Evolutionary conservation across 2,888 invertebrate species (phyloP).

Genomic region (Brenthis daphne): DNA sequence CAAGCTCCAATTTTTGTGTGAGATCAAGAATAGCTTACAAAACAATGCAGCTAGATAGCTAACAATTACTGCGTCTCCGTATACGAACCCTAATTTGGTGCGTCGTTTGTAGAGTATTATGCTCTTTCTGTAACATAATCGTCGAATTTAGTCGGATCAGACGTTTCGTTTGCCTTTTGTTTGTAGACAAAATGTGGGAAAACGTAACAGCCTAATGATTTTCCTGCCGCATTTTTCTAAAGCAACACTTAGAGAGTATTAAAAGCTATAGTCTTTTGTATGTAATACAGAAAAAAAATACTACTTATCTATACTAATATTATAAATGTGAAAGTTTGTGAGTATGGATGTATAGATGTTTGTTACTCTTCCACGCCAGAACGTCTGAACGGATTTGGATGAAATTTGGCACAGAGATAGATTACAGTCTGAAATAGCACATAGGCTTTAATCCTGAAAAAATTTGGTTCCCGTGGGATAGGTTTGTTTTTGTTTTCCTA

Average conservation of each 20-base stretch:
- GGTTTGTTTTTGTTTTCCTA: no score
- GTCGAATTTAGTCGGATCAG: constrained; percentile 49
- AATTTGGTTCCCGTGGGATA: no score
- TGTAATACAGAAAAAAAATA: not conserved
- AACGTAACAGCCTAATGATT: constrained; percentile 41
- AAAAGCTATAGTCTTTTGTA: constrained; percentile 23
- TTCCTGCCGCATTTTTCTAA: constrained; percentile 34
- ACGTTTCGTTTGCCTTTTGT: constrained; percentile 48
- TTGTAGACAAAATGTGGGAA: constrained; percentile 37
- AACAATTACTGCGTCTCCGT: constrained; percentile 63
- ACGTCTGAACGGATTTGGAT: no score
- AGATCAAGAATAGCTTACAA: constrained; percentile 40
- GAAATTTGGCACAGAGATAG: no score
- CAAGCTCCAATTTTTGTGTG: constrained; percentile 6
- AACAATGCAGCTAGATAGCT: constrained; percentile 61
- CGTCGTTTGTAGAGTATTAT: constrained; percentile 48
- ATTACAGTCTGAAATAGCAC: no score
- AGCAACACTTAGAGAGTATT: constrained; percentile 30
- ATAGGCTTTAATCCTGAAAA: no score
- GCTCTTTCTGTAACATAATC: constrained; percentile 49
- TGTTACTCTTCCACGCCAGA: no score
- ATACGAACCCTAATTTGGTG: constrained; percentile 55
- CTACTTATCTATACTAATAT: no score
- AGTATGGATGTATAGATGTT: no score
- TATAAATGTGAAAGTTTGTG: no score